phyloP scores from a whole-genome alignment of 2,113 vertebrate species.

The Trogon surrucura region DNA sequence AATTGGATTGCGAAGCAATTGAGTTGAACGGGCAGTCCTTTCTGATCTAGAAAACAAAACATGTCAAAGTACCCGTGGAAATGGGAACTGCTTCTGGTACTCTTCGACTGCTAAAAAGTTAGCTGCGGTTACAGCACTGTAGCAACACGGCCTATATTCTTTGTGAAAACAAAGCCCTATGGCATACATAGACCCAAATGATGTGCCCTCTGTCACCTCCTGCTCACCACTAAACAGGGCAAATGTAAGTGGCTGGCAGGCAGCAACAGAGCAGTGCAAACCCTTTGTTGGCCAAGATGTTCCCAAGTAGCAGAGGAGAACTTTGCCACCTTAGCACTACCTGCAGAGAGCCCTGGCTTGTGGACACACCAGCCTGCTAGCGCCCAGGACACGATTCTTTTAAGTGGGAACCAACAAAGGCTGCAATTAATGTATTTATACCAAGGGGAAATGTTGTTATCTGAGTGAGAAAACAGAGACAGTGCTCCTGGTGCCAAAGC shows the following conservation, averaged over 20 bases:
- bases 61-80: neutral
- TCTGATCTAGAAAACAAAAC: neutral
- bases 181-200: neutral
- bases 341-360: neutral
- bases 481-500: neutral
- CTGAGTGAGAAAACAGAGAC: neutral
- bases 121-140: neutral
- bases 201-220: neutral
- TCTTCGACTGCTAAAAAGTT: neutral
- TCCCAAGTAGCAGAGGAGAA: neutral
- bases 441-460: neutral
- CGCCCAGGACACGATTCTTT: neutral
- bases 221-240: neutral
- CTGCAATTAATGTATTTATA: neutral
- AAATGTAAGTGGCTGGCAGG: neutral
- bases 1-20: neutral
- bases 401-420: neutral
- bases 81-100: neutral
- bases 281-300: neutral
- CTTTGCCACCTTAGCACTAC: neutral
- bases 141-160: neutral
- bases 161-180: neutral
- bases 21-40: neutral
- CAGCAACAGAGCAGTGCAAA: neutral
- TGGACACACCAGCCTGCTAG: neutral